These are phyloP conservation scores for Hydropsyche tenuis DNA, from an alignment of 1,140 invertebrate genomes.

Conservation along the genomic window DNA sequence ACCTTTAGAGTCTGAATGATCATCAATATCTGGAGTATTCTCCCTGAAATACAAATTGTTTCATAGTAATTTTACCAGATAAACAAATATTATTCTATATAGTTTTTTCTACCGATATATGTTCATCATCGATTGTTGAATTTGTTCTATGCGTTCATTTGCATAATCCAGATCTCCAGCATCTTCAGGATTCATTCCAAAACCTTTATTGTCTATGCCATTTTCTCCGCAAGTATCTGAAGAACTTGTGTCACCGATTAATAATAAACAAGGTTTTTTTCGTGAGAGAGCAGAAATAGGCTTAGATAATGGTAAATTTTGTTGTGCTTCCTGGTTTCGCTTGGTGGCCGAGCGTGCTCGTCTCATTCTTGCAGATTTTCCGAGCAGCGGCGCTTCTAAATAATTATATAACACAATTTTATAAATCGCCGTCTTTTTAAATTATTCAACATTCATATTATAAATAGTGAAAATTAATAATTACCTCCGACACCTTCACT, in stretches of 20 bases:
- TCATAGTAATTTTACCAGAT: neutral
- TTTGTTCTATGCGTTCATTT: conserved; percentile 35
- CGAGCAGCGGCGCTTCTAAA: conserved; percentile 46
- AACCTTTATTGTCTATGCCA: conserved; percentile 32
- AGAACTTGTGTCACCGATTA: conserved; percentile 42
- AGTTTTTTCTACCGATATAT: conserved; percentile 37
- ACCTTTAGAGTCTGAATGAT: conserved; percentile 21
- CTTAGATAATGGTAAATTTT: neutral
- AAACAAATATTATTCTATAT: neutral
- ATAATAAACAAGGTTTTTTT: conserved; percentile 9
- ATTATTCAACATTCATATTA: neutral
- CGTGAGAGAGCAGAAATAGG: conserved; percentile 22
- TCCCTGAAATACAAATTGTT: conserved; percentile 8
- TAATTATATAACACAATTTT: neutral
- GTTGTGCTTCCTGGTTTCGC: conserved; percentile 26
- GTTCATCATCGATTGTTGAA: conserved; percentile 41
- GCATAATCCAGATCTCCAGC: conserved; percentile 35
- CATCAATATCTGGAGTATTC: conserved; percentile 35
- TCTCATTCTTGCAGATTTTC: conserved; percentile 40
- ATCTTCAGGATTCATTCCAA: conserved; percentile 4
- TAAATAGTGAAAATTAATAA: conserved; percentile 3
- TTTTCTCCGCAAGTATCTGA: conserved; percentile 31
- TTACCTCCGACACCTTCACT: conserved; percentile 54
- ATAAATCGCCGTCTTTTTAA: too few relatives aligned
- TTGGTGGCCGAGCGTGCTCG: conserved; percentile 46